These are phyloP conservation scores for Leptopilina myrica DNA, from an alignment of 2,888 invertebrate species.

Conservation along the genomic window DNA sequence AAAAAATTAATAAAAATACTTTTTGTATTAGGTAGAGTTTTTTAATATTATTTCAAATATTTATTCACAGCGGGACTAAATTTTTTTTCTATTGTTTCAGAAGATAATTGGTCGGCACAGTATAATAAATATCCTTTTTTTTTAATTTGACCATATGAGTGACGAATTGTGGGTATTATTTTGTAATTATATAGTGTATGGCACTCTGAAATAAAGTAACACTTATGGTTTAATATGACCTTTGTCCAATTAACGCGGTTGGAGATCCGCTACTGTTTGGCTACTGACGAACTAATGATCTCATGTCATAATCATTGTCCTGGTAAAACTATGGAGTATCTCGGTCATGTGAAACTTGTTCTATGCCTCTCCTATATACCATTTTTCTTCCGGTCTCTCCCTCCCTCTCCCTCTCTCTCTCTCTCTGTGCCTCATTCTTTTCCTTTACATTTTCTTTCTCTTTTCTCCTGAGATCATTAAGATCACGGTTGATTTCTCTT, in stretches of 20 bases:
- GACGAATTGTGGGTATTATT: background rate
- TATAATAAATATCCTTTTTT: too few relatives aligned
- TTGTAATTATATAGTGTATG: background rate
- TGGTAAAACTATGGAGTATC: slow-evolving; percentile 38
- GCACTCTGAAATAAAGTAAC: slow-evolving; percentile 56
- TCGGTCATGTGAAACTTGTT: slow-evolving; percentile 42
- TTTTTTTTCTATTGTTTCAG: too few relatives aligned
- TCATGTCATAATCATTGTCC: slow-evolving; percentile 64
- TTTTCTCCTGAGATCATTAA: slow-evolving; percentile 39
- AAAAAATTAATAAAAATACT: too few relatives aligned
- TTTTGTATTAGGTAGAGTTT: too few relatives aligned
- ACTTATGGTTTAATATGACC: slow-evolving; percentile 69
- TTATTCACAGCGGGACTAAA: too few relatives aligned
- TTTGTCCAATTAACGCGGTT: slow-evolving; percentile 65
- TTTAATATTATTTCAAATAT: too few relatives aligned
- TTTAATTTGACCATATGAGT: background rate
- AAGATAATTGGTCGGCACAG: too few relatives aligned
- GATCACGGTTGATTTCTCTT: slow-evolving; percentile 37
- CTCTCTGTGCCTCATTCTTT: background rate
- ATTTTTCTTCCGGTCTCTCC: background rate
- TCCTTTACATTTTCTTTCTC: slow-evolving; percentile 16
- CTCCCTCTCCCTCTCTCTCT: slow-evolving; percentile 17
- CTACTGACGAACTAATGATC: slow-evolving; percentile 65
- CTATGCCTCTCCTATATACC: slow-evolving; percentile 3
- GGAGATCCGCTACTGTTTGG: slow-evolving; percentile 40